Evolutionary conservation across 2,797 vertebrate genomes (phyloP).

Genomic region (Hapalemur alaotrensis): DNA sequence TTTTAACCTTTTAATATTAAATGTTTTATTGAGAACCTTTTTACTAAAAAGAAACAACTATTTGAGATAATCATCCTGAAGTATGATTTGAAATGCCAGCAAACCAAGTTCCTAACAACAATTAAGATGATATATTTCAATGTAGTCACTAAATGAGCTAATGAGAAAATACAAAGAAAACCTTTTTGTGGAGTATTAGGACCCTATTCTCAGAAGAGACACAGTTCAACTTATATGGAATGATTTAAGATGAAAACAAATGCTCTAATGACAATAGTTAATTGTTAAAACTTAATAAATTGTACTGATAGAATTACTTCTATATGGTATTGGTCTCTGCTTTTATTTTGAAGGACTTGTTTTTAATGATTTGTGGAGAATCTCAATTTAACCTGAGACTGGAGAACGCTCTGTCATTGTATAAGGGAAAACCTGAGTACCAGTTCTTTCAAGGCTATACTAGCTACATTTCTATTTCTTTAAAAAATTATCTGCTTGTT

Average conservation of each 20-base stretch:
- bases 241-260: not conserved
- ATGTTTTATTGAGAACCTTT: conserved; percentile 41
- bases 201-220: conserved; percentile 9
- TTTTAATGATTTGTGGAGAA: conserved; percentile 25
- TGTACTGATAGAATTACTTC: conserved; percentile 20
- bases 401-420: not conserved
- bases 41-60: conserved; percentile 42
- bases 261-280: not conserved
- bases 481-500: not conserved
- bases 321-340: not conserved
- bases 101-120: conserved; percentile 36
- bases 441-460: not conserved
- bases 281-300: not conserved
- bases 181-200: not conserved
- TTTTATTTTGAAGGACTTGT: not conserved
- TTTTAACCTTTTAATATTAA: conserved; percentile 54
- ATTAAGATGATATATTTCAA: conserved; percentile 26
- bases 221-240: not conserved
- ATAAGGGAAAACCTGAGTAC: not conserved
- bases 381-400: not conserved
- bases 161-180: not conserved
- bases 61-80: conserved; percentile 53
- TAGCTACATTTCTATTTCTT: conserved; percentile 2
- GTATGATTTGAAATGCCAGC: not conserved
- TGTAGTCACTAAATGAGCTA: conserved; percentile 17